Conservation (phyloP, 2,888 invertebrate species). For the Watsonalla binaria region DNA sequence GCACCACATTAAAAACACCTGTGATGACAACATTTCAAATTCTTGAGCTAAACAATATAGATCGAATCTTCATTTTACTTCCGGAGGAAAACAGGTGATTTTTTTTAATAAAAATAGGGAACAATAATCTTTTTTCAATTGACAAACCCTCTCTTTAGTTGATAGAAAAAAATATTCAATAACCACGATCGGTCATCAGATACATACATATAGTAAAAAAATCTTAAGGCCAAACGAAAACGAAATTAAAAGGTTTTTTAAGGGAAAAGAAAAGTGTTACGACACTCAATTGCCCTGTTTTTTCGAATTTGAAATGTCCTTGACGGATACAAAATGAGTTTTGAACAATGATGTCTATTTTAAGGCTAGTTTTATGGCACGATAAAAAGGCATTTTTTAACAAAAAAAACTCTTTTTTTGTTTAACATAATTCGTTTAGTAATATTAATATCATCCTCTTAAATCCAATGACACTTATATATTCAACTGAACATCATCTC, state of each 20-base stretch:
- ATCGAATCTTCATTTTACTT: conserved; percentile 57
- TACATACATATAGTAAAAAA: conserved; percentile 23
- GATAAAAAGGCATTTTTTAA: too few species aligned
- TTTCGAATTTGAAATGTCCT: too few species aligned
- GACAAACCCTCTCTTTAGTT: conserved; percentile 51
- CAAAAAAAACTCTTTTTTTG: too few species aligned
- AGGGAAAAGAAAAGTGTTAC: conserved; percentile 14
- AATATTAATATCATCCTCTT: too few species aligned
- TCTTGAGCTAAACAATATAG: conserved; percentile 23
- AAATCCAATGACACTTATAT: too few species aligned
- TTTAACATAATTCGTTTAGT: too few species aligned
- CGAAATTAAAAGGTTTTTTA: conserved; percentile 36
- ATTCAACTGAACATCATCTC: too few species aligned
- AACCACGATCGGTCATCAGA: conserved; percentile 21
- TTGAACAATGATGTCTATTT: too few species aligned
- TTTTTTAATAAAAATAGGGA: conserved; percentile 23
- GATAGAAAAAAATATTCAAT: conserved; percentile 34
- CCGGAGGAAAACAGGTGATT: conserved; percentile 65
- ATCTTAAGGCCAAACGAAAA: conserved; percentile 43
- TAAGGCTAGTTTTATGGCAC: too few species aligned
- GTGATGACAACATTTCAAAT: neutral
- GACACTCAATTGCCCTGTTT: conserved; percentile 7
- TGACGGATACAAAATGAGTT: too few species aligned
- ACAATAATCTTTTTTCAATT: conserved; percentile 50
- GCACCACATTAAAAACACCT: neutral